Conservation (phyloP, 1,140 invertebrate genomes). For the Solenopsis fugax region DNA sequence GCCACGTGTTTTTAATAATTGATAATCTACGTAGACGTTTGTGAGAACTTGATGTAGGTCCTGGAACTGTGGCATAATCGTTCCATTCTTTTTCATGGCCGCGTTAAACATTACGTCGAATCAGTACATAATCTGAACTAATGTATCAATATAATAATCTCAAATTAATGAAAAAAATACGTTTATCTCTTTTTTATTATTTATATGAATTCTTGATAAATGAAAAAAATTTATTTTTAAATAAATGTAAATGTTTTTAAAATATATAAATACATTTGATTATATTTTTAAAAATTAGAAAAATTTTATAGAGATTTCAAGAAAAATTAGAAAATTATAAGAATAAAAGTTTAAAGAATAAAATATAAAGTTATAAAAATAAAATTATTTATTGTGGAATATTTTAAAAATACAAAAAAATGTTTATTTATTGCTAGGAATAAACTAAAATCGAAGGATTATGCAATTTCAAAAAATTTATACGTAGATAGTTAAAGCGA, state of each 20-base stretch:
- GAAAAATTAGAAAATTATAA: not conserved
- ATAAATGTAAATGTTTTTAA: not conserved
- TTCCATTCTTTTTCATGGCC: conserved; percentile 78
- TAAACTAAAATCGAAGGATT: not conserved
- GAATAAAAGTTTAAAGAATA: too few relatives aligned
- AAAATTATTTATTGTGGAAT: not conserved
- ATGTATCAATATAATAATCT: not conserved
- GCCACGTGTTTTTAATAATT: conserved; percentile 86
- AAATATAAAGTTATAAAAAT: not conserved
- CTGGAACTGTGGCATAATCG: conserved; percentile 82
- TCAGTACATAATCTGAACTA: not conserved
- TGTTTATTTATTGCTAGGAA: not conserved
- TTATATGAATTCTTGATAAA: not conserved
- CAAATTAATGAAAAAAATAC: not conserved
- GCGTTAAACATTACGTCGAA: conserved; percentile 40
- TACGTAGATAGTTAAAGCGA: not conserved
- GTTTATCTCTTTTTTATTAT: not conserved
- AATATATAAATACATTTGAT: not conserved
- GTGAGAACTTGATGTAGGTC: conserved; percentile 81
- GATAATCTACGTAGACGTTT: conserved; percentile 82
- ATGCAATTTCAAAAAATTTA: not conserved
- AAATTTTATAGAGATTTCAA: not conserved
- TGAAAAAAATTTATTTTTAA: not conserved
- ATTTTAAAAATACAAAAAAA: not conserved
- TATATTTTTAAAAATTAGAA: not conserved